phyloP scores from a whole-genome alignment of 2,113 vertebrate genomes.

The Eleginops maclovinus region DNA sequence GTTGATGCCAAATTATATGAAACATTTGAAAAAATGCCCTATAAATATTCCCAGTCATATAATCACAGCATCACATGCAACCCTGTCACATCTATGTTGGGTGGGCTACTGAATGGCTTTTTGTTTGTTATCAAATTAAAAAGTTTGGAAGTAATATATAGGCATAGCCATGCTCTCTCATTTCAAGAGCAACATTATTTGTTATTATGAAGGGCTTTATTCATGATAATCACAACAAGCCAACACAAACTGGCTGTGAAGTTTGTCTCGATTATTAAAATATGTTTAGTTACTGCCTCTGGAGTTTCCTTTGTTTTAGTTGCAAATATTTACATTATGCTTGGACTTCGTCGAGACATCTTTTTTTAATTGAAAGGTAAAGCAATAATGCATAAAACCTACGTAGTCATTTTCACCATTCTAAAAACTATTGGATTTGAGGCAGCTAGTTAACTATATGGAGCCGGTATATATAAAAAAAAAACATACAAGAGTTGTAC shows the following conservation, averaged over 20 bases:
- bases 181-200: neutral
- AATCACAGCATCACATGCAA: neutral
- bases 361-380: neutral
- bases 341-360: neutral
- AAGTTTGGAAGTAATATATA: neutral
- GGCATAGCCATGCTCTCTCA: neutral
- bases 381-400: neutral
- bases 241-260: neutral
- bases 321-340: neutral
- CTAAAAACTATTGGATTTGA: neutral
- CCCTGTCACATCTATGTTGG: neutral
- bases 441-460: too few relatives aligned
- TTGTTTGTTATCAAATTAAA: neutral
- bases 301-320: neutral
- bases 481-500: neutral
- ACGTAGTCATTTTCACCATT: neutral
- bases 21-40: neutral
- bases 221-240: neutral
- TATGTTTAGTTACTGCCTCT: neutral
- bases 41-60: neutral
- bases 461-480: too few relatives aligned
- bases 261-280: neutral
- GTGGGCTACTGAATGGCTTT: neutral
- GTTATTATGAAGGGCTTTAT: neutral
- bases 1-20: conserved; percentile 1